Evolutionary conservation across 92 coral and sea anemone genomes (phyloP).

Genomic region (Parazoanthus atlanticus): DNA sequence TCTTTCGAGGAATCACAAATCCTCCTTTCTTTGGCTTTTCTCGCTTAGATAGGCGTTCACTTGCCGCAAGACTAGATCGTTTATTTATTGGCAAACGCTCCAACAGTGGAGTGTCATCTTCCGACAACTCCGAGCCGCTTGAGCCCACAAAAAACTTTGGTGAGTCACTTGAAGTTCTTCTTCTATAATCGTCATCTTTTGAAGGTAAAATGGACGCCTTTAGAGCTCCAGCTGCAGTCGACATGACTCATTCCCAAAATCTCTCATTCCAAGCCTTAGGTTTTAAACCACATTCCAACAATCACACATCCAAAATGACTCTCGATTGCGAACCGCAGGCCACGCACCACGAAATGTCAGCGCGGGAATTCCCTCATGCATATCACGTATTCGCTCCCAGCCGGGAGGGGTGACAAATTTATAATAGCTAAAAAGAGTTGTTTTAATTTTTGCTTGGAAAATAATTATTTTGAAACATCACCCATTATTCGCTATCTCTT

Average conservation of each 20-base stretch:
- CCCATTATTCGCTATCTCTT: no score
- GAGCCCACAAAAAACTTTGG: neutral
- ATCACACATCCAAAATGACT: neutral
- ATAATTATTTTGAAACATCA: no score
- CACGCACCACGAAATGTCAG: neutral
- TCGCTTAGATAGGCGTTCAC: neutral
- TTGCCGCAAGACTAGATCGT: neutral
- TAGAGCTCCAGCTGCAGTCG: slow-evolving; percentile 16
- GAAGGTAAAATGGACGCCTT: neutral
- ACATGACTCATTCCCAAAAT: slow-evolving; percentile 32
- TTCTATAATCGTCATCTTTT: neutral
- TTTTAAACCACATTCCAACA: slow-evolving; percentile 20
- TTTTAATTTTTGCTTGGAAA: no score
- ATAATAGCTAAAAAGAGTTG: neutral
- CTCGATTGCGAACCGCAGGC: neutral
- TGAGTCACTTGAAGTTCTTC: neutral
- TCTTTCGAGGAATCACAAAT: slow-evolving; percentile 88
- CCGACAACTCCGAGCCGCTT: slow-evolving; percentile 63
- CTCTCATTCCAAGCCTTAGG: neutral
- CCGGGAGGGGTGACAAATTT: neutral
- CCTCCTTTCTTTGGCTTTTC: slow-evolving; percentile 55
- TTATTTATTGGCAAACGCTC: slow-evolving; percentile 37
- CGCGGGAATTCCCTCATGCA: slow-evolving; percentile 27
- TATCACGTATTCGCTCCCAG: neutral
- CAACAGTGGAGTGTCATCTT: slow-evolving; percentile 65